Conservation (phyloP, 1,140 invertebrate genomes). For the Telenomus remus region DNA sequence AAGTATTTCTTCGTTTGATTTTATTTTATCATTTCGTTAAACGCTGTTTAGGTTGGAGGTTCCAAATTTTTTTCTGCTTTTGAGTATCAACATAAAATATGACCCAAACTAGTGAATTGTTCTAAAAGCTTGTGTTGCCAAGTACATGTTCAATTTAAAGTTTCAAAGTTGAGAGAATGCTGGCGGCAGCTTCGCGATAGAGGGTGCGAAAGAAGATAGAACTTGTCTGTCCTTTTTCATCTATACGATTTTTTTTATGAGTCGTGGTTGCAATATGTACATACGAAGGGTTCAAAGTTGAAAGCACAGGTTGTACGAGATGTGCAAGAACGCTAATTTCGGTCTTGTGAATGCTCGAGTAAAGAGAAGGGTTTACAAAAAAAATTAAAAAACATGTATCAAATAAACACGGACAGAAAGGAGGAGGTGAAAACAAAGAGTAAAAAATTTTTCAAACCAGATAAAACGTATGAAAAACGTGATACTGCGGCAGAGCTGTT, state of each 20-base stretch:
- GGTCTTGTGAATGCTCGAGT: slow-evolving; percentile 40
- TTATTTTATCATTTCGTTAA: too few species aligned
- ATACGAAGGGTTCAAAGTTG: slow-evolving; percentile 43
- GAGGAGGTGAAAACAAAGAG: not conserved
- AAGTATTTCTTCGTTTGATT: too few species aligned
- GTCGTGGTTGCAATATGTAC: slow-evolving; percentile 16
- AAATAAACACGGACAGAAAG: slow-evolving; percentile 7
- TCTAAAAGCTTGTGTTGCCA: slow-evolving; percentile 58
- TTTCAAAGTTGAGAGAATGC: slow-evolving; percentile 32
- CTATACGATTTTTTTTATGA: slow-evolving; percentile 8
- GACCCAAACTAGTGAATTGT: slow-evolving; percentile 62
- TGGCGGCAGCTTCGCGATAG: not conserved
- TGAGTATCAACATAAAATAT: slow-evolving; percentile 9
- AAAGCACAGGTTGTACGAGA: slow-evolving; percentile 36
- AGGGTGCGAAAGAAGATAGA: slow-evolving; percentile 18
- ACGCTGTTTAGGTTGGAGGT: too few species aligned
- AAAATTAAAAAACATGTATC: slow-evolving; percentile 23
- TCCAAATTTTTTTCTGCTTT: too few species aligned
- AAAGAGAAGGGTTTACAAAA: slow-evolving; percentile 27
- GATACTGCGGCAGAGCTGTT: too few species aligned
- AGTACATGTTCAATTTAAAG: slow-evolving; percentile 62
- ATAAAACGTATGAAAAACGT: not conserved
- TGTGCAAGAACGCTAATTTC: slow-evolving; percentile 61
- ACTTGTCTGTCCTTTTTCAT: slow-evolving; percentile 2
- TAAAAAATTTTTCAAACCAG: not conserved